Percentiles rank a stretch among this genome's conserved stretches.
Conservation (phyloP, 2,113 vertebrate genomes). For the Calyptomena viridis region DNA sequence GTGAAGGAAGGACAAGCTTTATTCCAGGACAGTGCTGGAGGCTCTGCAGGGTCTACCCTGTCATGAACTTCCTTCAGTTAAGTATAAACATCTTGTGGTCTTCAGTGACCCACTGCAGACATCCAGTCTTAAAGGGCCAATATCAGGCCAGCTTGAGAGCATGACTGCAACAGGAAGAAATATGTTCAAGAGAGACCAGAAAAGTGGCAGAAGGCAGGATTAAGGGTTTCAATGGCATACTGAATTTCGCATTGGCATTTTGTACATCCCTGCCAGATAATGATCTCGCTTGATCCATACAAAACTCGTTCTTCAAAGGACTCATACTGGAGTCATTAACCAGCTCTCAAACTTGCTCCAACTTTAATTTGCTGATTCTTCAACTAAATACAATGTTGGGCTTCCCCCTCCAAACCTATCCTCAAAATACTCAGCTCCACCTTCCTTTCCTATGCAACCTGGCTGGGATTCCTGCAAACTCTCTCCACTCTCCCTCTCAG, state of each 20-base stretch:
- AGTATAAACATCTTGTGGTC: not conserved
- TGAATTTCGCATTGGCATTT: not conserved
- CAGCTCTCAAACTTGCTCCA: not conserved
- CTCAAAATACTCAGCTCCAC: not conserved
- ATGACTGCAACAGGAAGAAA: not conserved
- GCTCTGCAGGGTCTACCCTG: not conserved
- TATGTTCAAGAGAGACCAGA: not conserved
- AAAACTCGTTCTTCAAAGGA: not conserved
- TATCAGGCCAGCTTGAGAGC: not conserved
- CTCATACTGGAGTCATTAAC: not conserved
- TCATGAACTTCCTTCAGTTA: not conserved
- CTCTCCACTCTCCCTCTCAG: not conserved
- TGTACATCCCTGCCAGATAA: not conserved
- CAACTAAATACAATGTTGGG: not conserved
- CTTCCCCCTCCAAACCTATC: not conserved
- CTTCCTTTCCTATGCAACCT: not conserved
- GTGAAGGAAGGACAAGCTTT: not conserved
- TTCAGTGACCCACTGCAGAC: not conserved
- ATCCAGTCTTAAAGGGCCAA: not conserved
- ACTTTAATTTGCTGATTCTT: not conserved
- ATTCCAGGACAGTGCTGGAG: not conserved
- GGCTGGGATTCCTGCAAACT: not conserved
- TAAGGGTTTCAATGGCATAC: not conserved
- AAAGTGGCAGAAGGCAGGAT: not conserved
- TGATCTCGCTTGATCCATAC: not conserved